These are phyloP conservation scores for Tetraodon nigroviridis DNA, from an alignment of 2,113 vertebrate species.

Conservation along the genomic window DNA sequence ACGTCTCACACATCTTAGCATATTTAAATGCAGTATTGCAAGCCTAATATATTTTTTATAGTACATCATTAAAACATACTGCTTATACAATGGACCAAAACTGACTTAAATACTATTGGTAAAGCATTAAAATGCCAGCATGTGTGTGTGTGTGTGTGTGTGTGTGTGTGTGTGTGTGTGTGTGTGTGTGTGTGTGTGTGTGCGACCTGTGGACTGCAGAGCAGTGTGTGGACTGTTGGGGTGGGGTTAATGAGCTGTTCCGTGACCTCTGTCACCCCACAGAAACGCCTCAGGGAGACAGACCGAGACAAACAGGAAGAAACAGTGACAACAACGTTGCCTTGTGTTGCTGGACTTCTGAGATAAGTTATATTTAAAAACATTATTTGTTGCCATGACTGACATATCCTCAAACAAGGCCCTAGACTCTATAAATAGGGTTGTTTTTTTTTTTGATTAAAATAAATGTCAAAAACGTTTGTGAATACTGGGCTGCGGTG, in stretches of 20 bases:
- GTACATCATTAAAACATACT: conserved; percentile 45
- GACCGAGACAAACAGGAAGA: conserved; percentile 67
- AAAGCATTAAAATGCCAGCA: conserved; percentile 56
- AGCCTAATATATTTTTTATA: conserved; percentile 29
- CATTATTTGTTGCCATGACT: conserved; percentile 1
- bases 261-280: conserved; percentile 65
- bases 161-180: conserved; percentile 13
- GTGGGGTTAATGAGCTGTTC: conserved; percentile 75
- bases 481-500: no score
- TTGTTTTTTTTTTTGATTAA: no score
- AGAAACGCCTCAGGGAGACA: conserved; percentile 61
- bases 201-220: conserved; percentile 46
- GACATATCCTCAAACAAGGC: conserved; percentile 1
- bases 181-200: neutral
- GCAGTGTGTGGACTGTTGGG: conserved; percentile 64
- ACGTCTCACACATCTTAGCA: neutral
- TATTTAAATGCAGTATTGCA: neutral
- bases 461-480: neutral
- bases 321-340: conserved; percentile 58
- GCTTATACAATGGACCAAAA: conserved; percentile 52
- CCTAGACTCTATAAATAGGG: neutral
- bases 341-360: conserved; percentile 30
- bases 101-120: conserved; percentile 67
- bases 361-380: conserved; percentile 27
- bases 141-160: conserved; percentile 46